Percentiles rank a stretch among this genome's conserved stretches.
These are phyloP conservation scores for Ganaspis brasiliensis DNA, from an alignment of 2,888 invertebrate species.

Conservation along the genomic window DNA sequence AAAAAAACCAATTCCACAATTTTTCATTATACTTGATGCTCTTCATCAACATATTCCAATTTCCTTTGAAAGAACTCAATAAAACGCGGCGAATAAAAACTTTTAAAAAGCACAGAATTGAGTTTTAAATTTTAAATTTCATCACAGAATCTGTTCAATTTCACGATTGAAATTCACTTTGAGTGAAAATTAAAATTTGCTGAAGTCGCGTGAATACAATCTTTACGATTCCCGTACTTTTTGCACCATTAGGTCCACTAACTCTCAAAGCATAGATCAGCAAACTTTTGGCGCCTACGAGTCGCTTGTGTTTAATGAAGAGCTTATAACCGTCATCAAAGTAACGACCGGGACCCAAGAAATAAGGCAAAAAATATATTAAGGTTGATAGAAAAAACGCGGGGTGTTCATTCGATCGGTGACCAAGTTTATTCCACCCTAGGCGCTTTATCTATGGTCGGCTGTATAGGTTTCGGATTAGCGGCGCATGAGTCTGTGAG, in stretches of 20 bases:
- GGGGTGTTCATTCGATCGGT: slow-evolving; percentile 35
- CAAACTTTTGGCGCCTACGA: slow-evolving; percentile 41
- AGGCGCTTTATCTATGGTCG: slow-evolving; percentile 55
- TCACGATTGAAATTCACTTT: not conserved
- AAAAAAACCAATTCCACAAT: no score
- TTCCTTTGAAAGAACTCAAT: no score
- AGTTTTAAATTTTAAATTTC: not conserved
- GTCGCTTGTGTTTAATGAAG: slow-evolving; percentile 37
- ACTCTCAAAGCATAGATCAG: not conserved
- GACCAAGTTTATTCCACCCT: slow-evolving; percentile 40
- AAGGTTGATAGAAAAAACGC: slow-evolving; percentile 14
- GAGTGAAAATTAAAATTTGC: not conserved
- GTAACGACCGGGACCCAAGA: slow-evolving; percentile 2
- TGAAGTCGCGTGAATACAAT: not conserved
- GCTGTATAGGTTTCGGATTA: slow-evolving; percentile 70
- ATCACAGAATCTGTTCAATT: not conserved
- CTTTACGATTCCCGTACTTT: not conserved
- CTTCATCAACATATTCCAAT: no score
- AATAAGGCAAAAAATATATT: slow-evolving; percentile 33
- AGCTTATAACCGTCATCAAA: slow-evolving; percentile 39
- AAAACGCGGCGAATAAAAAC: no score
- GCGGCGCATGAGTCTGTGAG: slow-evolving; percentile 56
- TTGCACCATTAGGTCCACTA: slow-evolving; percentile 18
- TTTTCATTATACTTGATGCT: no score
- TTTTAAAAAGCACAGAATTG: no score